phyloP scores from a whole-genome alignment of 1,140 invertebrate genomes.

The Drosophila pseudoananassae region DNA sequence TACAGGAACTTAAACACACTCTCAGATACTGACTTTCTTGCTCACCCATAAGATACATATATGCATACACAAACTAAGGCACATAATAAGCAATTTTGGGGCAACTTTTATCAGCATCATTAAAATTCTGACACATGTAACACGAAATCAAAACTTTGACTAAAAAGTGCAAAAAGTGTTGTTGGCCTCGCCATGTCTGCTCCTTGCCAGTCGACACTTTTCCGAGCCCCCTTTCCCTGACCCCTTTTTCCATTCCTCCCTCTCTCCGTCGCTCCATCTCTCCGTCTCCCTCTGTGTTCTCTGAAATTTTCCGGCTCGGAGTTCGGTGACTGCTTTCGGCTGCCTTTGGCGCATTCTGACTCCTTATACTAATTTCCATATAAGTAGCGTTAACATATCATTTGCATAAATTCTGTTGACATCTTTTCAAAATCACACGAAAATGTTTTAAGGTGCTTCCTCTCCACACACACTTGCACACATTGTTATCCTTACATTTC shows the following conservation, averaged over 20 bases:
- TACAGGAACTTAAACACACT: constrained; percentile 9
- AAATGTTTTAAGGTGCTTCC: constrained; percentile 79
- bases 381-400: constrained; percentile 83
- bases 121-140: constrained; percentile 83
- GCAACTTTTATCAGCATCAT: constrained; percentile 81
- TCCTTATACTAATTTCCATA: constrained; percentile 83
- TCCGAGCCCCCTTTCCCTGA: constrained; percentile 5
- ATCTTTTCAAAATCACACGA: constrained; percentile 82
- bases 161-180: constrained; percentile 81
- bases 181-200: constrained; percentile 25
- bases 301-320: constrained; percentile 15
- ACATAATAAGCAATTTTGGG: constrained; percentile 76
- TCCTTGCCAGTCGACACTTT: constrained; percentile 48
- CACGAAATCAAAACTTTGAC: constrained; percentile 82
- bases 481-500: constrained; percentile 49
- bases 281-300: neutral
- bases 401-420: constrained; percentile 83
- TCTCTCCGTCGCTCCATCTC: neutral
- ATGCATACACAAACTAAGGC: constrained; percentile 34
- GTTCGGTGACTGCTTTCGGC: constrained; percentile 62
- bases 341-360: constrained; percentile 78
- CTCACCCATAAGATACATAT: constrained; percentile 23
- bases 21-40: constrained; percentile 14
- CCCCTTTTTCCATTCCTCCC: neutral
- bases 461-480: constrained; percentile 30